Base-by-base conservation (phyloP, 2,113 vertebrate species). In the Myocastor coypus region DNA sequence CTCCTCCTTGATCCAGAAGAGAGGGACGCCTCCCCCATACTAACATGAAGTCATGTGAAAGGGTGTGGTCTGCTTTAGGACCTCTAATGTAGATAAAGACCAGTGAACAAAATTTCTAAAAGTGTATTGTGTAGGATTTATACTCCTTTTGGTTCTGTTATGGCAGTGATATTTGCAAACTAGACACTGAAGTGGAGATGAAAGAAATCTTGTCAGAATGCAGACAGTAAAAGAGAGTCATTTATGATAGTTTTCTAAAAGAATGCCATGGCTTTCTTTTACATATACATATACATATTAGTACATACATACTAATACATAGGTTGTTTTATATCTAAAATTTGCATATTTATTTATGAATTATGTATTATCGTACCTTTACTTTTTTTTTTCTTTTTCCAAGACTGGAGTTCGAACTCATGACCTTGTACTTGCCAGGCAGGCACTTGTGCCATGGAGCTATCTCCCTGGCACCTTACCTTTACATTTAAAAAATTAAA, bases 11-110 rank as follows among this genome's bases (percentile, higher is more conserved):
- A 1, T 12, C 10, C 7, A 71, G 30, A 37, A 3, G 24, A 82
- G n/a, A 34, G 0, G 19, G 32, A 1, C 1, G 8, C 34, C 82
- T 26, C 0, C 66, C 7, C 20, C 16, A 28, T 0, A 37, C 3
- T 64, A 26, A 13, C 4, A 12, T 14, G 30, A 87, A 26, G 1
- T 24, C 17, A 82, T 85, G 20, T 3, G 52, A 46, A n/a, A 89
- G 34, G 26, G 24, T 26, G 7, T 42, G 63, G 30, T 2, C 40
- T 92, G 1, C 2, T 30, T 50, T 5, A 17, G 26, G 37, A 89
- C 84, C 22, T 32, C 40, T 92, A 83, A 37, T 8, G 5, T 34
- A 46, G 30, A 19, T 50, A 34, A 95, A 77, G 19, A 57, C 4
- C 3, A 37, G 64, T 34, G 4, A 86, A 16, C 11, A 69, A 50